phyloP scores from a whole-genome alignment of 1,140 invertebrate species.

The Pentalonia nigronervosa region DNA sequence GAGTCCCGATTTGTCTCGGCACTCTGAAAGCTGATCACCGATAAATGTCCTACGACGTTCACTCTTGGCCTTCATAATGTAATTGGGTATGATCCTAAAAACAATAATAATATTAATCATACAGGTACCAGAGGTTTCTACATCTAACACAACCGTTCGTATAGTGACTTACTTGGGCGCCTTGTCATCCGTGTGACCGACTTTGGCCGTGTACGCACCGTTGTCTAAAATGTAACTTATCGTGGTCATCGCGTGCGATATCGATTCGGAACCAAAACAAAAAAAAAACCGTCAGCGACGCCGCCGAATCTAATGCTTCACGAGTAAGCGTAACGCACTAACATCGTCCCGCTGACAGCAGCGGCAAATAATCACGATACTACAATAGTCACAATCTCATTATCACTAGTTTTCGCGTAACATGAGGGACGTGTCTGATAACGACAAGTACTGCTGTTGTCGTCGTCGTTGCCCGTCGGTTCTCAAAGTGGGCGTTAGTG shows the following conservation, averaged over 20 bases:
- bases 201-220: constrained; percentile 85
- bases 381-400: background rate
- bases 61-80: constrained; percentile 97
- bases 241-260: constrained; percentile 58
- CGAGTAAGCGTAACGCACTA: too few relatives aligned
- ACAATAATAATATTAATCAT: constrained; percentile 17
- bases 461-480: background rate
- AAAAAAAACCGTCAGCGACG: background rate
- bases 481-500: background rate
- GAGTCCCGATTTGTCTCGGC: constrained; percentile 91
- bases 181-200: constrained; percentile 74
- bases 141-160: background rate
- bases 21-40: constrained; percentile 93
- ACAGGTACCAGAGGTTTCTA: background rate
- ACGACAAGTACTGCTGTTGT: background rate
- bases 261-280: background rate
- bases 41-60: constrained; percentile 92
- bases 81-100: constrained; percentile 86
- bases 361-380: background rate
- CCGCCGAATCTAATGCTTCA: background rate
- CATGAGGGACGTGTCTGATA: background rate
- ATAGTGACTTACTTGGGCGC: constrained; percentile 71
- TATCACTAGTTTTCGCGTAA: background rate
- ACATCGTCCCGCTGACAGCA: background rate
- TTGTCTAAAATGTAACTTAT: constrained; percentile 75